Percentiles rank a stretch among this genome's conserved stretches.
Evolutionary conservation across 1,140 invertebrate species (phyloP).

Genomic region (Drosophila subobscura): DNA sequence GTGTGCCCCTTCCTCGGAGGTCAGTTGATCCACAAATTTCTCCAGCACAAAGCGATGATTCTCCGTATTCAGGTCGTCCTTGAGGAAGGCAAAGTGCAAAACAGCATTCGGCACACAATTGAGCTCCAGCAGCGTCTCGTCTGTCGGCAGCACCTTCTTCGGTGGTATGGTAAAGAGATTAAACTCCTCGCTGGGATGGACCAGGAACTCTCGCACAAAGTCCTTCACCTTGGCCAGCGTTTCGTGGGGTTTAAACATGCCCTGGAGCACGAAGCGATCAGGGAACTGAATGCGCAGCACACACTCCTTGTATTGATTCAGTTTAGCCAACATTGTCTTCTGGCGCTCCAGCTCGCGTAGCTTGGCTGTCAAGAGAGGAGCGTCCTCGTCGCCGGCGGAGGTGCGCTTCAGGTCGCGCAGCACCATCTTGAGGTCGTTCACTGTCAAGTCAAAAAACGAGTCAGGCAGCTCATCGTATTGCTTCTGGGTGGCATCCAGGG

Average conservation of each 20-base stretch:
- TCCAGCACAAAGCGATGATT: conserved; percentile 52
- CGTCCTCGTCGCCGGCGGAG: conserved; percentile 86
- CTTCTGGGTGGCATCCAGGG: conserved; percentile 85
- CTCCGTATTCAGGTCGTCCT: conserved; percentile 56
- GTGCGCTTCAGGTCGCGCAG: conserved; percentile 88
- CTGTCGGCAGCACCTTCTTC: conserved; percentile 86
- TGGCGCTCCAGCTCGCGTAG: conserved; percentile 87
- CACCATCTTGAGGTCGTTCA: conserved; percentile 90
- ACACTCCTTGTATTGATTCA: conserved; percentile 88
- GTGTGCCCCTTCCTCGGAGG: conserved; percentile 69
- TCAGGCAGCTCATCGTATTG: conserved; percentile 89
- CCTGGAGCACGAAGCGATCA: conserved; percentile 91
- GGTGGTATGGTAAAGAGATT: conserved; percentile 91
- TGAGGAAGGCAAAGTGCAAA: conserved; percentile 87
- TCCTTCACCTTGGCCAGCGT: conserved; percentile 87
- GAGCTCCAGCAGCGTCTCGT: conserved; percentile 86
- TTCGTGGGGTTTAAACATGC: conserved; percentile 89
- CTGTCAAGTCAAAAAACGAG: conserved; percentile 92
- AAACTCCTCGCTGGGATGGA: conserved; percentile 86
- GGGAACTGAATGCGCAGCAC: conserved; percentile 93
- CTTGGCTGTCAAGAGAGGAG: conserved; percentile 87
- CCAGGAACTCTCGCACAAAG: conserved; percentile 89
- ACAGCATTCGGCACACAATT: conserved; percentile 90
- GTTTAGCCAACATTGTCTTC: conserved; percentile 85
- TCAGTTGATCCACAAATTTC: conserved; percentile 53